phyloP scores from a whole-genome alignment of 2,888 invertebrate species.

The Linnaemya vulpina region DNA sequence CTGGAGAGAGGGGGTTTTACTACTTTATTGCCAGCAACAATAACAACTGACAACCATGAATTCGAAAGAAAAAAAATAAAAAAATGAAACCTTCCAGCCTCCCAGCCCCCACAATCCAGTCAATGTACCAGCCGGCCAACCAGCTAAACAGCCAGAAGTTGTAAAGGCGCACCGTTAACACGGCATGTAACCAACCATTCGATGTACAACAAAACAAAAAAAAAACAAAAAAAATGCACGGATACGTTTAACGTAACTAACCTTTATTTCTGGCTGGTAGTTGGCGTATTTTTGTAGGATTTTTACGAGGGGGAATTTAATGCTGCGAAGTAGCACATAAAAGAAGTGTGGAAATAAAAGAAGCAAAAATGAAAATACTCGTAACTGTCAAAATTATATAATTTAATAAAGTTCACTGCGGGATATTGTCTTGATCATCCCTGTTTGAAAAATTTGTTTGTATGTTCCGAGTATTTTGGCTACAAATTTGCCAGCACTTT shows the following conservation, averaged over 20 bases:
- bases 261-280: constrained; percentile 42
- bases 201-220: constrained; percentile 25
- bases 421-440: constrained; percentile 79
- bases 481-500: constrained; percentile 46
- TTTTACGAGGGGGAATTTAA: constrained; percentile 49
- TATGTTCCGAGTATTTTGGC: constrained; percentile 9
- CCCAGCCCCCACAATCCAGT: constrained; percentile 12
- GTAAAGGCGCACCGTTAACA: constrained; percentile 45
- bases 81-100: constrained; percentile 38
- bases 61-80: constrained; percentile 19
- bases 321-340: constrained; percentile 32
- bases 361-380: constrained; percentile 51
- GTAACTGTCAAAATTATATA: constrained; percentile 82
- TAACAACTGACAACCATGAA: constrained; percentile 62
- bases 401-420: constrained; percentile 83
- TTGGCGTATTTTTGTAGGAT: constrained; percentile 44
- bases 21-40: constrained; percentile 45
- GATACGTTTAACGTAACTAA: constrained; percentile 60
- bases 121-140: constrained; percentile 25
- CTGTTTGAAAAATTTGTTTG: constrained; percentile 1
- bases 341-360: constrained; percentile 43
- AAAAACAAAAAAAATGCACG: constrained; percentile 15
- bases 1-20: background rate
- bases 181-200: constrained; percentile 51
- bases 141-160: constrained; percentile 30